Conservation (phyloP, 2,113 vertebrate species). For the Gadus macrocephalus region DNA sequence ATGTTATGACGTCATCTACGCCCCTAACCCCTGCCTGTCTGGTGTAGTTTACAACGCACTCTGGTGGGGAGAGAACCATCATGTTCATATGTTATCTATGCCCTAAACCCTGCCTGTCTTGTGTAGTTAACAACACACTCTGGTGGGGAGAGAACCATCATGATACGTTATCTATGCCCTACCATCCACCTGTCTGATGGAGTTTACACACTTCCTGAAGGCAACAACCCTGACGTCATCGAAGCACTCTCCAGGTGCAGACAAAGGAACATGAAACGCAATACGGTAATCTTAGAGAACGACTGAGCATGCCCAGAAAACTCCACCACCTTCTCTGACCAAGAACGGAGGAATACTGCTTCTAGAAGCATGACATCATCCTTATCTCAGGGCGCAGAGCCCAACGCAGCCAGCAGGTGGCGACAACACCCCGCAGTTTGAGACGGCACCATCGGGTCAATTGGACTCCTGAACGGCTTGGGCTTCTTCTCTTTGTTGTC, state of each 20-base stretch:
- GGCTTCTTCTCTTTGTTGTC: constrained; percentile 59
- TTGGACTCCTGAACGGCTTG: constrained; percentile 42
- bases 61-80: neutral
- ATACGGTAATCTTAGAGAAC: constrained; percentile 39
- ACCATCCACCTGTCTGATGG: neutral
- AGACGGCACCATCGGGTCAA: constrained; percentile 1
- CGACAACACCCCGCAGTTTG: constrained; percentile 30
- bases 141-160: neutral
- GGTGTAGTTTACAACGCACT: neutral
- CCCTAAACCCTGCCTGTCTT: neutral
- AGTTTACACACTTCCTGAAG: neutral
- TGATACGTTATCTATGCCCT: neutral
- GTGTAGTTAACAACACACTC: neutral
- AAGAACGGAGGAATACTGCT: constrained; percentile 54
- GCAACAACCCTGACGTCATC: too few relatives aligned
- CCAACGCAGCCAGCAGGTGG: constrained; percentile 47
- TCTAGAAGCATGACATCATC: constrained; percentile 66
- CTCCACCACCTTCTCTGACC: constrained; percentile 33
- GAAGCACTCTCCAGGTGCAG: constrained; percentile 31
- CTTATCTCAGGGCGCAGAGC: constrained; percentile 7
- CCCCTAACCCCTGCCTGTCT: neutral
- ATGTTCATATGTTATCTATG: neutral
- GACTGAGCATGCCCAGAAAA: constrained; percentile 63
- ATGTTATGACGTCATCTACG: neutral
- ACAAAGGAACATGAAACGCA: constrained; percentile 51